Percentiles rank a stretch among this genome's conserved stretches.
Evolutionary conservation across 2,888 invertebrate genomes (phyloP).

Genomic region (Gandaritis pyraliata): DNA sequence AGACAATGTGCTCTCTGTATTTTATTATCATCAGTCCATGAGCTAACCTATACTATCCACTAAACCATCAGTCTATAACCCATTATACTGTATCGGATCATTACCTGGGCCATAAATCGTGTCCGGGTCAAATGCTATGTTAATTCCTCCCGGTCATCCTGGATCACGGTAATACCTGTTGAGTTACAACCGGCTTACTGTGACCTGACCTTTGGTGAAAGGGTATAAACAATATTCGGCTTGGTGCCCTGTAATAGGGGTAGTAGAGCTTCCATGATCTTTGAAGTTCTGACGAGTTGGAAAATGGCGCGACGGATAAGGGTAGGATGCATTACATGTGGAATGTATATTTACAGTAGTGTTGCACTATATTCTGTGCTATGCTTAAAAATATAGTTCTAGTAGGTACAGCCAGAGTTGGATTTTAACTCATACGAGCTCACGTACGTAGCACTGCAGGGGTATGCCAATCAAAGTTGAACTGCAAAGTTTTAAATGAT

Average conservation of each 20-base stretch:
- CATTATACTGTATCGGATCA: conserved; percentile 52
- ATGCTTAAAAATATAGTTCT: no score
- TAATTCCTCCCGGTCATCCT: conserved; percentile 73
- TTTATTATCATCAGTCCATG: neutral
- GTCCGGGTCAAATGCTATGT: conserved; percentile 58
- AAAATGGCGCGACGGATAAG: no score
- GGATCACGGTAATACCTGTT: conserved; percentile 80
- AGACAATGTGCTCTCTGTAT: no score
- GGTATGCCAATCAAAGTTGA: no score
- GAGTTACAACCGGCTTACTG: conserved; percentile 73
- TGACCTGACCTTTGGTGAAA: conserved; percentile 35
- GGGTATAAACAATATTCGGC: conserved; percentile 14
- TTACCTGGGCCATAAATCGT: conserved; percentile 62
- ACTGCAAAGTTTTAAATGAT: no score
- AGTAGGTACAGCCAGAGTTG: no score
- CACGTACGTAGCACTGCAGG: no score
- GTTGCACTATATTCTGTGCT: no score
- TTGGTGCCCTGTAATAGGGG: neutral
- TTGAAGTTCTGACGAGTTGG: neutral
- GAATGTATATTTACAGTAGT: no score
- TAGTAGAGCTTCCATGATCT: conserved; percentile 1
- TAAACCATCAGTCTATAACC: conserved; percentile 43
- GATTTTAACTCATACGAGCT: no score
- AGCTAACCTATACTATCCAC: conserved; percentile 27
- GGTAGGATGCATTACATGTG: no score